These are phyloP conservation scores for Drosophila cognata DNA, from an alignment of 2,888 invertebrate species.

Conservation along the genomic window DNA sequence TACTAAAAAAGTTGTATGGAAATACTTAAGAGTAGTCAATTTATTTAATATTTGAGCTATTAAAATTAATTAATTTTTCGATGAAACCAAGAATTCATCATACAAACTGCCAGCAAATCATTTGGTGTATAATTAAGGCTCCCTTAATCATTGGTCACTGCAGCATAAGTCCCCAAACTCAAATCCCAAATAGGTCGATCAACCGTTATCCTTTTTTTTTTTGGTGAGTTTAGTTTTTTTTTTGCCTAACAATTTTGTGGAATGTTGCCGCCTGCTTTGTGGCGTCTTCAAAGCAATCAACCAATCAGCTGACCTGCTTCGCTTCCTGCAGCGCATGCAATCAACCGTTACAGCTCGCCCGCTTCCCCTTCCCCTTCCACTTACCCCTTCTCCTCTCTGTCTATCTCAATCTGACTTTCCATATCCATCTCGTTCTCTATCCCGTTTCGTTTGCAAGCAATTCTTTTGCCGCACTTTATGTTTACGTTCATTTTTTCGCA, in stretches of 20 bases:
- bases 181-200: slow-evolving; percentile 23
- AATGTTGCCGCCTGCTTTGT: slow-evolving; percentile 45
- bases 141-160: slow-evolving; percentile 6
- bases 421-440: slow-evolving; percentile 19
- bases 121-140: slow-evolving; percentile 22
- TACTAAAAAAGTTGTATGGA: too few species aligned
- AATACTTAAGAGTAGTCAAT: too few species aligned
- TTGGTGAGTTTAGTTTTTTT: slow-evolving; percentile 2
- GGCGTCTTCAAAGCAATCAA: slow-evolving; percentile 69
- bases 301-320: slow-evolving; percentile 77
- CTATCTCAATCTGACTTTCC: slow-evolving; percentile 3
- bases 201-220: slow-evolving; percentile 4
- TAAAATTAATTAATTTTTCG: background rate
- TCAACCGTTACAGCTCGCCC: slow-evolving; percentile 64
- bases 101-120: slow-evolving; percentile 18
- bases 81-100: slow-evolving; percentile 1
- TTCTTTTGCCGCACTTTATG: slow-evolving; percentile 72
- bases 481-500: slow-evolving; percentile 74
- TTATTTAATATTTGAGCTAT: background rate
- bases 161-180: background rate
- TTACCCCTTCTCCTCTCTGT: background rate
- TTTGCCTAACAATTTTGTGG: slow-evolving; percentile 25
- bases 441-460: slow-evolving; percentile 42
- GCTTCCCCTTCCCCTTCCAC: background rate
- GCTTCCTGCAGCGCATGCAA: slow-evolving; percentile 65